Conservation (phyloP, 2,888 invertebrate species). For the Cheilosia vernalis region DNA sequence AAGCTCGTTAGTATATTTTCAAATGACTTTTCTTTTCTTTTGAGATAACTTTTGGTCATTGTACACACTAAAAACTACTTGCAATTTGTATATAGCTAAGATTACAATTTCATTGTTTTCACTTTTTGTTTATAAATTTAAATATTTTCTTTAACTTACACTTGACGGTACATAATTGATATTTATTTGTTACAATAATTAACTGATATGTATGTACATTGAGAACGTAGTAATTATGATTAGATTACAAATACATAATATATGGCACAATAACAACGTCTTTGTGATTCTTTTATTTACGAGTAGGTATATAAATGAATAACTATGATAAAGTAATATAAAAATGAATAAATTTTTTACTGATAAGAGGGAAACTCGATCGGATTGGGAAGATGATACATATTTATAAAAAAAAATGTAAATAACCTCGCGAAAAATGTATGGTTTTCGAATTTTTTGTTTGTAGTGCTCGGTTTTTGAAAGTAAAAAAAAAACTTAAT, state of each 20-base stretch:
- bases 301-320: no score
- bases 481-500: no score
- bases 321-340: no score
- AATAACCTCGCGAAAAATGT: no score
- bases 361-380: no score
- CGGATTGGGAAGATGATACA: no score
- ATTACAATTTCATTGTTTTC: conserved; percentile 52
- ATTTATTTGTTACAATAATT: conserved; percentile 55
- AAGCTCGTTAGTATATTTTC: conserved; percentile 46
- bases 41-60: conserved; percentile 8
- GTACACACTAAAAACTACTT: not conserved
- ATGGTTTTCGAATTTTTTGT: no score
- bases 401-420: no score
- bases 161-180: conserved; percentile 47
- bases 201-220: conserved; percentile 73
- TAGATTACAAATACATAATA: conserved; percentile 39
- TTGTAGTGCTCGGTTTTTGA: no score
- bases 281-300: not conserved
- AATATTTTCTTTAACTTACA: conserved; percentile 14
- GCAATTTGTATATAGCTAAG: conserved; percentile 8
- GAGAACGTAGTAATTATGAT: conserved; percentile 45
- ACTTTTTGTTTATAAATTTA: conserved; percentile 5
- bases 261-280: conserved; percentile 60
- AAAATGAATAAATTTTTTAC: no score
- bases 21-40: conserved; percentile 3